phyloP scores from a whole-genome alignment of 2,113 vertebrate genomes.

The Raja brachyura region DNA sequence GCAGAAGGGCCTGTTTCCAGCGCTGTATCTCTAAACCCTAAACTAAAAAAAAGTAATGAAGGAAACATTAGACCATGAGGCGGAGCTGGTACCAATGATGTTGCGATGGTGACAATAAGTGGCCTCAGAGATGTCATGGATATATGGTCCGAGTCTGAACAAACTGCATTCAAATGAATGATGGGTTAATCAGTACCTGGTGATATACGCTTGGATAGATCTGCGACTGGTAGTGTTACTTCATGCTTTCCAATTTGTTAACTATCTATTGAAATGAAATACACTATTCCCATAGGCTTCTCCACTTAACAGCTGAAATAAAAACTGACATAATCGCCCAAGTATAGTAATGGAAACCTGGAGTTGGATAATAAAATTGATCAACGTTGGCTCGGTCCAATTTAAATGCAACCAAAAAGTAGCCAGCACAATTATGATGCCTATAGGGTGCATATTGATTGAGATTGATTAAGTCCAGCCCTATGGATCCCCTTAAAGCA shows the following conservation, averaged over 20 bases:
- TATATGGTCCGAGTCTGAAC: background rate
- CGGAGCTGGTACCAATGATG: no score
- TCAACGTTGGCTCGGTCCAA: background rate
- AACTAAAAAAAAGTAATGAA: no score
- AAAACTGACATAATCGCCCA: background rate
- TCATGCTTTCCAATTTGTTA: background rate
- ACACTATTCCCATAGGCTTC: background rate
- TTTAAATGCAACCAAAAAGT: background rate
- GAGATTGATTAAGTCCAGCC: background rate
- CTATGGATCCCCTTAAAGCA: background rate
- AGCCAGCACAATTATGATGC: background rate
- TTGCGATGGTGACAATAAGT: no score
- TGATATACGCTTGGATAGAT: background rate
- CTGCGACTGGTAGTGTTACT: background rate
- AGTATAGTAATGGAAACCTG: background rate
- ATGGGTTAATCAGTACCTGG: background rate
- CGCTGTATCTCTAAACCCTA: no score
- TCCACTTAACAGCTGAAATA: background rate
- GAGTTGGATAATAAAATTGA: background rate
- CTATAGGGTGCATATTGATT: background rate
- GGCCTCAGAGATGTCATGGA: no score
- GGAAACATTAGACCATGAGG: no score
- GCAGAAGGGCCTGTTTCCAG: no score
- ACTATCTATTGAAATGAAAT: background rate
- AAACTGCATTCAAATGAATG: background rate